Percentiles rank a stretch among this genome's conserved stretches.
phyloP scores from a whole-genome alignment of 2,797 vertebrate species.

The Mycteria americana region DNA sequence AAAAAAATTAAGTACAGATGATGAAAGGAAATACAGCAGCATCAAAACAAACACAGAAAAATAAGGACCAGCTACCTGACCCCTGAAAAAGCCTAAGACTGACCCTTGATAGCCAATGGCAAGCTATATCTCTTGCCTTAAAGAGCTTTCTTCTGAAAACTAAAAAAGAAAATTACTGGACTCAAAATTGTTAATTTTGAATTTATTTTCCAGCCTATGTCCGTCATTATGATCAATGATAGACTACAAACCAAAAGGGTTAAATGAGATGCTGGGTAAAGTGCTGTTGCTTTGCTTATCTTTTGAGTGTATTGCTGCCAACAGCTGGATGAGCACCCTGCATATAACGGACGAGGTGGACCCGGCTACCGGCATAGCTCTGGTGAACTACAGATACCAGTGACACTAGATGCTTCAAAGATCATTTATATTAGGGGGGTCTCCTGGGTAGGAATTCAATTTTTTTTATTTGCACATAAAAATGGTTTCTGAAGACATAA shows the following conservation, averaged over 20 bases:
- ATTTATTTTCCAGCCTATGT: not conserved
- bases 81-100: not conserved
- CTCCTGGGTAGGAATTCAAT: not conserved
- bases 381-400: no score
- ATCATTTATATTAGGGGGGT: not conserved
- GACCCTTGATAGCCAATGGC: not conserved
- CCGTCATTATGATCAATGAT: fast-evolving
- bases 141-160: not conserved
- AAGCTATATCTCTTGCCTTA: not conserved
- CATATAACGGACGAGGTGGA: not conserved
- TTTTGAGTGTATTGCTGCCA: not conserved
- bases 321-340: not conserved
- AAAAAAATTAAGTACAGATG: not conserved
- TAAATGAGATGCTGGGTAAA: not conserved
- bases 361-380: not conserved
- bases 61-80: not conserved
- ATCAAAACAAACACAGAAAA: not conserved
- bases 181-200: not conserved
- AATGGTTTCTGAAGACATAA: not conserved
- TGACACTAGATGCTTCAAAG: not conserved
- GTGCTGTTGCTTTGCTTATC: not conserved
- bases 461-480: not conserved
- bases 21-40: not conserved
- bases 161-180: not conserved
- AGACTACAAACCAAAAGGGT: not conserved